Evolutionary conservation across 2,888 invertebrate species (phyloP).

Genomic region (Apoderus coryli): DNA sequence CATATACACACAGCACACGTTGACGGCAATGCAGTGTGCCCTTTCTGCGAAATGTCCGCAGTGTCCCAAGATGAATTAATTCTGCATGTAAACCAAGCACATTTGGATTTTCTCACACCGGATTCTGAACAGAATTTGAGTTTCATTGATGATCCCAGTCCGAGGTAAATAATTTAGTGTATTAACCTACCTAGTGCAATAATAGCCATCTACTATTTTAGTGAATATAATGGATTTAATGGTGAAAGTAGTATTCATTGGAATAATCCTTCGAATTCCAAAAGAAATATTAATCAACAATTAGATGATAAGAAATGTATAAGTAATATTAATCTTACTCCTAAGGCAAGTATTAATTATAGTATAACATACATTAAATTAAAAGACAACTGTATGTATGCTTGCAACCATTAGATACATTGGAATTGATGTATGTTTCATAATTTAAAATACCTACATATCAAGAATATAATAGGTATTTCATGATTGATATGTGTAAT

Average conservation of each 20-base stretch:
- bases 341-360: slow-evolving; percentile 30
- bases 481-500: no score
- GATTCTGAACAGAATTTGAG: slow-evolving; percentile 57
- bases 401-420: no score
- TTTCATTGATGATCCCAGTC: slow-evolving; percentile 56
- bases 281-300: slow-evolving; percentile 20
- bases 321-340: slow-evolving; percentile 31
- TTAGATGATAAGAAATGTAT: slow-evolving; percentile 25
- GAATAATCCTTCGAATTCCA: slow-evolving; percentile 23
- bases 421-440: no score
- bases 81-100: slow-evolving; percentile 70
- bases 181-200: slow-evolving; percentile 4
- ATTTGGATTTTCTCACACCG: slow-evolving; percentile 68
- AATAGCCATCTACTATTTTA: slow-evolving; percentile 18
- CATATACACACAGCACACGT: slow-evolving; percentile 69
- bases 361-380: slow-evolving; percentile 4
- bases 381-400: slow-evolving; percentile 3
- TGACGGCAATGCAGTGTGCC: slow-evolving; percentile 63
- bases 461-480: no score
- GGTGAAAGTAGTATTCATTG: slow-evolving; percentile 22
- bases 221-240: slow-evolving; percentile 26
- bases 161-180: slow-evolving; percentile 22
- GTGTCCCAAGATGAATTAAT: slow-evolving; percentile 61
- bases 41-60: slow-evolving; percentile 65
- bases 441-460: no score